phyloP scores from a whole-genome alignment of 2,113 vertebrate species.

The Sinosuthora webbiana region DNA sequence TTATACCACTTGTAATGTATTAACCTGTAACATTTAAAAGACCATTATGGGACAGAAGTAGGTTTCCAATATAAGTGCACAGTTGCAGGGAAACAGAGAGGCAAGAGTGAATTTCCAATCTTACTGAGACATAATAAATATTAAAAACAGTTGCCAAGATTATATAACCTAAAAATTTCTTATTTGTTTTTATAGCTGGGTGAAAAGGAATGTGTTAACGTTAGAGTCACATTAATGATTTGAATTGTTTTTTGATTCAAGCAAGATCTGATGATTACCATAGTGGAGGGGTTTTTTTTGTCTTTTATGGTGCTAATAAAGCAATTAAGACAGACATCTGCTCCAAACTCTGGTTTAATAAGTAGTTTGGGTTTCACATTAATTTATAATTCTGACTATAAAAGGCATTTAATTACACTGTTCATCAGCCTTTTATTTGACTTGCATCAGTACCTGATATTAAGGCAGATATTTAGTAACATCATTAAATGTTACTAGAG shows the following conservation, averaged over 20 bases:
- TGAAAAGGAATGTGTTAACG: not conserved
- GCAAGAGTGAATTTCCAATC: not conserved
- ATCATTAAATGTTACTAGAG: not conserved
- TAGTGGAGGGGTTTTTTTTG: not conserved
- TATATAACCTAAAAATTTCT: not conserved
- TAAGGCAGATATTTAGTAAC: not conserved
- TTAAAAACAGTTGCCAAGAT: not conserved
- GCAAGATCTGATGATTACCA: not conserved
- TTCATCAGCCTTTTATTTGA: conserved; percentile 2
- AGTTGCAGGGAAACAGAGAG: not conserved
- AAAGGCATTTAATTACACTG: conserved; percentile 29
- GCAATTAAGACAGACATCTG: conserved; percentile 22
- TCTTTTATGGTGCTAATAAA: conserved; percentile 30
- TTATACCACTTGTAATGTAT: not conserved
- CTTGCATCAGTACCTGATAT: conserved; percentile 8
- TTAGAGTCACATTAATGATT: not conserved
- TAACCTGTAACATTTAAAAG: not conserved
- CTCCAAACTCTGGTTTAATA: conserved; percentile 4
- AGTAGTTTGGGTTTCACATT: conserved; percentile 18
- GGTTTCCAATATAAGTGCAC: not conserved
- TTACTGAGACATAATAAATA: not conserved
- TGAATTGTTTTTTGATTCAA: not conserved
- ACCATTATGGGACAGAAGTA: not conserved
- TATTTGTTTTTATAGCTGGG: conserved; percentile 22
- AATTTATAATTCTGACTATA: conserved; percentile 13